These are phyloP conservation scores for Agrochola litura DNA, from an alignment of 2,888 invertebrate genomes.

Conservation along the genomic window DNA sequence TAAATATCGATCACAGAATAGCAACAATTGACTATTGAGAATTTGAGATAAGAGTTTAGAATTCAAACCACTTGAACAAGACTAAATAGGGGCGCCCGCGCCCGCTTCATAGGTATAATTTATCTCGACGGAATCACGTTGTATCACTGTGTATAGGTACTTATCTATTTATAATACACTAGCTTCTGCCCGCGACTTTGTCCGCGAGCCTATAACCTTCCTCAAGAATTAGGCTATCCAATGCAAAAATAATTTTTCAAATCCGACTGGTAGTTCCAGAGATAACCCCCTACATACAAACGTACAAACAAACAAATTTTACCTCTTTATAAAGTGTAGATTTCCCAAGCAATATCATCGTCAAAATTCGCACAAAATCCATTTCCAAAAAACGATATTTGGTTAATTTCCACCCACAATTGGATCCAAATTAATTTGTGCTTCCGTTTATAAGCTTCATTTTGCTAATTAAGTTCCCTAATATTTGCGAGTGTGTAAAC, in stretches of 20 bases:
- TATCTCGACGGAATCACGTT: constrained; percentile 18
- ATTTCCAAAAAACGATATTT: constrained; percentile 15
- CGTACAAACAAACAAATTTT: no score
- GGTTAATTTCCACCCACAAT: constrained; percentile 18
- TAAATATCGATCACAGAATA: neutral
- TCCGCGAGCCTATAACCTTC: no score
- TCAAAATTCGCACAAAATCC: constrained; percentile 8
- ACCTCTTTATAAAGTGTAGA: neutral
- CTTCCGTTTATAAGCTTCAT: constrained; percentile 28
- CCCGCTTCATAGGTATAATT: constrained; percentile 13
- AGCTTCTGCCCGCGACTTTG: no score
- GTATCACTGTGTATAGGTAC: neutral
- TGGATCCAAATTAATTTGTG: constrained; percentile 29
- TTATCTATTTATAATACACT: neutral
- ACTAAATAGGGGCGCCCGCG: constrained; percentile 17
- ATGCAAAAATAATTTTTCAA: no score
- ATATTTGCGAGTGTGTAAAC: constrained; percentile 22
- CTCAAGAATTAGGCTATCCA: no score
- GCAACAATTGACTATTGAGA: neutral
- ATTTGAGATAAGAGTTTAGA: neutral
- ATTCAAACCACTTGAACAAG: constrained; percentile 32
- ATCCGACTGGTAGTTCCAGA: no score
- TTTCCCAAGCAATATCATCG: neutral
- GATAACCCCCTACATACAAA: no score
- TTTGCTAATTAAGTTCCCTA: constrained; percentile 23